These are phyloP conservation scores for Catalaphyllia jardinei DNA, from an alignment of 64 coral and sea anemone species.

Conservation along the genomic window DNA sequence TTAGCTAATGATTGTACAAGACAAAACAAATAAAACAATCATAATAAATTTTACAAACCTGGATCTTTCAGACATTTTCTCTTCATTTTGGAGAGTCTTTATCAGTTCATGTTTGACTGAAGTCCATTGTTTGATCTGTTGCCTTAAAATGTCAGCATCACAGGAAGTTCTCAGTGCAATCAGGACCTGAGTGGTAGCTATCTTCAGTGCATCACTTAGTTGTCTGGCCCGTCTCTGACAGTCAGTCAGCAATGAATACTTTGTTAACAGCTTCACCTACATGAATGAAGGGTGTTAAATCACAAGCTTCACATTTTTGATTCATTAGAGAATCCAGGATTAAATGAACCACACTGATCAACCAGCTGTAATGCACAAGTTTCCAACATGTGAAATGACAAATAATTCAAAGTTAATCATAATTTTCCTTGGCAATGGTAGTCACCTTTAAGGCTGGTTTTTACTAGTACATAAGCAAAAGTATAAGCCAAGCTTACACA, in stretches of 20 bases:
- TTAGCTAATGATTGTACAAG: background rate
- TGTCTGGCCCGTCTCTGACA: constrained; percentile 47
- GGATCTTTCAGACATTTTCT: constrained; percentile 5
- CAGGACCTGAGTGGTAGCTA: background rate
- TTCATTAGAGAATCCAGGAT: no score
- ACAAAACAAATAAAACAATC: background rate
- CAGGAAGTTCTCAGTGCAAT: background rate
- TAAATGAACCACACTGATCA: no score
- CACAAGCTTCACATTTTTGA: no score
- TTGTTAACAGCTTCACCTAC: constrained; percentile 44
- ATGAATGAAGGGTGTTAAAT: background rate
- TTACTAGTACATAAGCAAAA: no score
- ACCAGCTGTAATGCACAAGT: no score
- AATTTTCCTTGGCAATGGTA: no score
- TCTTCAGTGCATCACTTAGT: background rate
- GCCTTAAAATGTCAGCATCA: background rate
- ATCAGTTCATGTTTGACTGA: constrained; percentile 33
- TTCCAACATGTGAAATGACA: no score
- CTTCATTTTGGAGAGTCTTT: background rate
- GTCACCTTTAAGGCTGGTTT: no score
- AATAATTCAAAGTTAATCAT: no score
- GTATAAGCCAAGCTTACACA: no score
- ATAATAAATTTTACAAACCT: background rate
- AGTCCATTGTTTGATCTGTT: constrained; percentile 38
- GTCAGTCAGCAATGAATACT: constrained; percentile 44